These are phyloP conservation scores for Leptinotarsa texana DNA, from an alignment of 1,140 invertebrate genomes.

Conservation along the genomic window DNA sequence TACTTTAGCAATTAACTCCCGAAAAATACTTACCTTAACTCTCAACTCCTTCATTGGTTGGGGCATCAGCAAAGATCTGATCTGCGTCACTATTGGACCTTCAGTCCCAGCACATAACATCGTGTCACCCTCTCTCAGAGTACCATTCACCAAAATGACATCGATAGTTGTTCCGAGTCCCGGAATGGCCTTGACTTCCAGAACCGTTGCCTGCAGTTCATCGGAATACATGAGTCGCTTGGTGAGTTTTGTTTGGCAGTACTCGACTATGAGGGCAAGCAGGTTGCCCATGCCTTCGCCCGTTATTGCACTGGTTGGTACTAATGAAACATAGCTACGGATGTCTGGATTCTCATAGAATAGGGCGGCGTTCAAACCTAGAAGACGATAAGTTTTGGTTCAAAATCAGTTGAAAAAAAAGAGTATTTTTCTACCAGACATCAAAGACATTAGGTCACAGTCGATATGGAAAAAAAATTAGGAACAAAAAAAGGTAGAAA, in stretches of 20 bases:
- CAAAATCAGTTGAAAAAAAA: too few relatives aligned
- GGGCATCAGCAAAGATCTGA: conserved; percentile 95
- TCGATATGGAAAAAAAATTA: too few relatives aligned
- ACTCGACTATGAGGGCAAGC: conserved; percentile 88
- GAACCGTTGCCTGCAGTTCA: conserved; percentile 94
- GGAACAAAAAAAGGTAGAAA: too few relatives aligned
- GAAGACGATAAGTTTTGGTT: conserved; percentile 1
- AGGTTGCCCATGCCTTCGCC: conserved; percentile 99
- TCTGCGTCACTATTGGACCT: conserved; percentile 96
- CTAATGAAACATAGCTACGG: conserved; percentile 89
- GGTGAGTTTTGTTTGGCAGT: conserved; percentile 87
- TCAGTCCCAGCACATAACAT: conserved; percentile 96
- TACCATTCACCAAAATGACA: conserved; percentile 97
- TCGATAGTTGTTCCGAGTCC: conserved; percentile 99
- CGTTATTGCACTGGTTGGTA: conserved; percentile 96
- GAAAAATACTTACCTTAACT: conserved; percentile 75
- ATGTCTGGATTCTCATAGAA: conserved; percentile 96
- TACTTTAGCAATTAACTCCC: neutral
- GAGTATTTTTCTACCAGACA: too few relatives aligned
- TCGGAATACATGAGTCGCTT: conserved; percentile 91
- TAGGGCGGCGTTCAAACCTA: conserved; percentile 83
- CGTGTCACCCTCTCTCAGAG: conserved; percentile 88
- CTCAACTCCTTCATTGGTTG: conserved; percentile 97
- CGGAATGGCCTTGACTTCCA: conserved; percentile 97
- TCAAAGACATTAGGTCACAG: too few relatives aligned